Evolutionary conservation across 2,113 vertebrate species (phyloP), one percentile per base, ranked within the genome.

Genomic region (Eulacestoma nigropectus): DNA sequence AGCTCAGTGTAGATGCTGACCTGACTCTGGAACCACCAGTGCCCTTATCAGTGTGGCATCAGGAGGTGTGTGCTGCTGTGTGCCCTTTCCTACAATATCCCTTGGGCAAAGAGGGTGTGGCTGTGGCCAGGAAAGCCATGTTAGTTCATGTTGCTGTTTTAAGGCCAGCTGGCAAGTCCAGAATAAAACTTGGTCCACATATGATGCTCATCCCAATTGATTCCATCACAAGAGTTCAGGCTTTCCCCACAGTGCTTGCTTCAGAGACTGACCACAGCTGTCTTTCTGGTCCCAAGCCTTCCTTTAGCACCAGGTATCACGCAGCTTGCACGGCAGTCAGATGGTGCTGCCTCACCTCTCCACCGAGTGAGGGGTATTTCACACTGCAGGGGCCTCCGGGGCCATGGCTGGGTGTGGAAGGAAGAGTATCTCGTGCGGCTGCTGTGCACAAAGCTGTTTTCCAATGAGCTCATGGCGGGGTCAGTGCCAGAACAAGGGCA

Each of bases 51-150:
- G 37, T 62, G 80, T 87, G 92, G 84, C 92, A 94, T 95, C 67
- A 85, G 81, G 89, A 96, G 68, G 69, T 93, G 79, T 90, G 86
- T 85, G 91, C 79, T 82, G 95, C 93, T 50, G 22, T 47, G 9
- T 84, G 74, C 73, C 82, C 18, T 69, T 94, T 94, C 81, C 83
- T 94, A 77, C 84, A 90, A 46, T 64, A 85, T 29, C 42, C 44
- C 69, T 88, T 93, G 16, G 64, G 90, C 79, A 93, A 95, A 91
- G 83, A 68, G 82, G n/a, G 41, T 96, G 3, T 96, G 46, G 25
- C 90, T 73, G 55, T 69, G 62, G 75, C 50, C 73, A 20, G 81
- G 37, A 87, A 73, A 57, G 95, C 96, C 90, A 68, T 85, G 69
- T 83, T 90, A 75, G 87, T 62, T 52, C 49, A 30, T 46, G 37